Percentiles rank a stretch among this genome's conserved stretches.
Conservation (phyloP, 2,888 invertebrate species). For the Cyrtodaria siliqua region DNA sequence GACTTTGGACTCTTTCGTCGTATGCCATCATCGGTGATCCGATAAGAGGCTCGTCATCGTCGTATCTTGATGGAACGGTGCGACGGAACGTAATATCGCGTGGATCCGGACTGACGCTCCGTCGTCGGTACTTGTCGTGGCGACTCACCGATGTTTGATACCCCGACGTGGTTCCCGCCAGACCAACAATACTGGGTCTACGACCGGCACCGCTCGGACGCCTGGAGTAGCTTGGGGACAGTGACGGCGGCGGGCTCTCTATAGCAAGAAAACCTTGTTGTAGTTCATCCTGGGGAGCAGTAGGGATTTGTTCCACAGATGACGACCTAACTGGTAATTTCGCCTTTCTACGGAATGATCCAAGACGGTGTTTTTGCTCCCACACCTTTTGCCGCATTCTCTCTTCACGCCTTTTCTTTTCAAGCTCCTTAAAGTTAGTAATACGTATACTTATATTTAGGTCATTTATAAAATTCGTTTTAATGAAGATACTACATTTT, state of each 20-base stretch:
- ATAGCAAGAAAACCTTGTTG: constrained; percentile 33
- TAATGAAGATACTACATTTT: too few species aligned
- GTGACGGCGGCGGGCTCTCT: constrained; percentile 52
- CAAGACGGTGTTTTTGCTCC: constrained; percentile 83
- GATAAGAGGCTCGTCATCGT: constrained; percentile 73
- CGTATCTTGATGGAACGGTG: constrained; percentile 73
- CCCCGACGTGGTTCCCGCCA: not conserved
- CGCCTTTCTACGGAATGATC: constrained; percentile 78
- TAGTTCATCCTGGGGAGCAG: constrained; percentile 28
- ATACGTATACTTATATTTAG: too few species aligned
- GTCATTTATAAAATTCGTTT: too few species aligned
- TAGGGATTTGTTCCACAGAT: constrained; percentile 62
- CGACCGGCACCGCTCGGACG: constrained; percentile 55
- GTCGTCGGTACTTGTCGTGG: constrained; percentile 64
- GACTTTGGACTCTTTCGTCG: constrained; percentile 76
- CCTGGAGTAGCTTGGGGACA: constrained; percentile 56
- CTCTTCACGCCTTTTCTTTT: constrained; percentile 84
- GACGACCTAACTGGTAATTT: constrained; percentile 72
- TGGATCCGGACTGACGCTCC: constrained; percentile 74
- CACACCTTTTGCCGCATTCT: constrained; percentile 83
- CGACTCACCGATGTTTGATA: constrained; percentile 41
- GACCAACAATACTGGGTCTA: constrained; percentile 37
- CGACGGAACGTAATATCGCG: constrained; percentile 62
- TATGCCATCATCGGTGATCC: constrained; percentile 70
- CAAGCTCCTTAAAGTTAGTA: too few species aligned